Conservation (phyloP, 2,888 invertebrate genomes). For the Diaprepes abbreviatus region DNA sequence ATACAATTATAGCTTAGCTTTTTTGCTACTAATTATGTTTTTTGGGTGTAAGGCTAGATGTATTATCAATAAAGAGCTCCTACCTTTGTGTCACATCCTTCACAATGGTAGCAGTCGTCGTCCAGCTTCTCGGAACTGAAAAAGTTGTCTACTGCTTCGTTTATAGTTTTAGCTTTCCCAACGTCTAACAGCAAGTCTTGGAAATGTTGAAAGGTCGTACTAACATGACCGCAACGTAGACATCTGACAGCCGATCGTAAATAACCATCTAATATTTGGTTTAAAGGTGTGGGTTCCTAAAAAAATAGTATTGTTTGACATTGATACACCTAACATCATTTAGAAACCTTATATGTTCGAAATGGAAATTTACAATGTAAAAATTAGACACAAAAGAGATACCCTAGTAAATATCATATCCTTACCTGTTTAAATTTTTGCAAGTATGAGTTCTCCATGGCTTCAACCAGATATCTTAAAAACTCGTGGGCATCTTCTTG, state of each 20-base stretch:
- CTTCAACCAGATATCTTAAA: conserved; percentile 92
- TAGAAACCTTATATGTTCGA: too few relatives aligned
- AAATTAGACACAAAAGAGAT: too few relatives aligned
- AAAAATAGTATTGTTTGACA: conserved; percentile 4
- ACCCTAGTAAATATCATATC: too few relatives aligned
- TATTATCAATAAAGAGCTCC: conserved; percentile 1
- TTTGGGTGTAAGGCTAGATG: too few relatives aligned
- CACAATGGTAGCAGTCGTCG: conserved; percentile 95
- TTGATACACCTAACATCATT: too few relatives aligned
- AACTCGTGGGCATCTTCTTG: conserved; percentile 99
- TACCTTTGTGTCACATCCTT: conserved; percentile 92
- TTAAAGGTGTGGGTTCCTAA: conserved; percentile 91
- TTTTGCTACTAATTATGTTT: too few relatives aligned
- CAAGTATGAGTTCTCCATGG: conserved; percentile 93
- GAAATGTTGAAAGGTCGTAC: conserved; percentile 97
- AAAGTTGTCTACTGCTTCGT: conserved; percentile 91
- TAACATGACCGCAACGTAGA: conserved; percentile 88
- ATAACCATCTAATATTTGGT: conserved; percentile 97
- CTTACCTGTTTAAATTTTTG: conserved; percentile 74
- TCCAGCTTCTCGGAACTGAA: conserved; percentile 91
- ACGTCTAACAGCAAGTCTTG: conserved; percentile 95
- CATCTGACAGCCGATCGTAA: conserved; percentile 93
- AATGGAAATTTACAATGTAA: too few relatives aligned
- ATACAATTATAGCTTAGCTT: too few relatives aligned
- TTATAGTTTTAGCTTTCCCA: conserved; percentile 85